Conservation (phyloP, 2,888 invertebrate species). For the Hyppa rectilinea region DNA sequence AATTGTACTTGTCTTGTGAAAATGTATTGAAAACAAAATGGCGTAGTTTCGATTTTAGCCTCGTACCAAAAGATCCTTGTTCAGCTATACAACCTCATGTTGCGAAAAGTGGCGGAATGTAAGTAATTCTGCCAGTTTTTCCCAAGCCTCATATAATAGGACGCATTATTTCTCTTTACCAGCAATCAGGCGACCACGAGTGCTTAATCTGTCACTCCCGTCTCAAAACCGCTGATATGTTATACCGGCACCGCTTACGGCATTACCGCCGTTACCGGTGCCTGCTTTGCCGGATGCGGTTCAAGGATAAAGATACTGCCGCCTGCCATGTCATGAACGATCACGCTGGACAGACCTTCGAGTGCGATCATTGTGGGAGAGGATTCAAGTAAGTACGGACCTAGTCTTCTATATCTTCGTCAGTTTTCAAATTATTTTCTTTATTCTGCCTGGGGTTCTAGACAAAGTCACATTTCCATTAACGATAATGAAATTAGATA, state of each 20-base stretch:
- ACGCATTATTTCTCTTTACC: slow-evolving; percentile 1
- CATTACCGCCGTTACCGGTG: slow-evolving; percentile 78
- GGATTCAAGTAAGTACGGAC: slow-evolving; percentile 72
- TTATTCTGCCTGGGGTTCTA: too few relatives aligned
- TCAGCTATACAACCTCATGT: not conserved
- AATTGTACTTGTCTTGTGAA: too few relatives aligned
- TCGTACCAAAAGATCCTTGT: not conserved
- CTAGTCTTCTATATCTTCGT: not conserved
- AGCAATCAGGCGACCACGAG: slow-evolving; percentile 69
- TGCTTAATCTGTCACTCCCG: slow-evolving; percentile 72
- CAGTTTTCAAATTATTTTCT: not conserved
- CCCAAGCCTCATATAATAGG: not conserved
- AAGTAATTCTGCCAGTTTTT: not conserved
- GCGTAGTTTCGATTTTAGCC: not conserved
- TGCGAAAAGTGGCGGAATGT: not conserved
- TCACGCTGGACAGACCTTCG: slow-evolving; percentile 69
- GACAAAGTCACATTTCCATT: too few relatives aligned
- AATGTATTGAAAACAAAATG: not conserved
- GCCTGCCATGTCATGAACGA: slow-evolving; percentile 75
- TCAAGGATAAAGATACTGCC: slow-evolving; percentile 75
- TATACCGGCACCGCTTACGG: slow-evolving; percentile 74
- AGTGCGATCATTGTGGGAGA: slow-evolving; percentile 69
- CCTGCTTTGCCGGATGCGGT: slow-evolving; percentile 66
- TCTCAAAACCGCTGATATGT: slow-evolving; percentile 65
- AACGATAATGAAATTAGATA: too few relatives aligned